Conservation (phyloP, 2,797 vertebrate genomes). For the Nasua narica region DNA sequence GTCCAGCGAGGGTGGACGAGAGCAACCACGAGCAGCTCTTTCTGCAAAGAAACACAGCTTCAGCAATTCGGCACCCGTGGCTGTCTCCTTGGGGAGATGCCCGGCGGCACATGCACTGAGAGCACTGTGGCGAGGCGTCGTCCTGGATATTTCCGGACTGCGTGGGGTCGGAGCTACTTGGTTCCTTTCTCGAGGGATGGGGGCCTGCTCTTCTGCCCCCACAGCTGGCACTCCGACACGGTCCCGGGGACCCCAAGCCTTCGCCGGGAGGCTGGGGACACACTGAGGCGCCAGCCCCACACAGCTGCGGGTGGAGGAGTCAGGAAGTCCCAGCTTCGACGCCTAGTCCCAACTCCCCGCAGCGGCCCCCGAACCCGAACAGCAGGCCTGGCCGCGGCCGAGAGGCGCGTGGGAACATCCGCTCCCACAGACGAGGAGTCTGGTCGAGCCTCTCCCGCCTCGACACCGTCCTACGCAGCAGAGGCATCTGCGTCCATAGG, state of each 20-base stretch:
- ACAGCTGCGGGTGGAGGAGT: no score
- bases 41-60: background rate
- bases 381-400: conserved; percentile 84
- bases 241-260: background rate
- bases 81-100: accelerated
- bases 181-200: background rate
- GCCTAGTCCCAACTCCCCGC: no score
- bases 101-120: accelerated
- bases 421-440: conserved; percentile 85
- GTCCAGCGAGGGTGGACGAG: accelerated
- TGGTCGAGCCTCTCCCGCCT: conserved; percentile 88
- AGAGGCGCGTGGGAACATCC: conserved; percentile 83
- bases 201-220: background rate
- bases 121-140: accelerated
- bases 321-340: accelerated
- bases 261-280: background rate
- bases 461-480: conserved; percentile 85
- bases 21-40: accelerated
- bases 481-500: conserved; percentile 86
- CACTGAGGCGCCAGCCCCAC: background rate
- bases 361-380: conserved; percentile 82
- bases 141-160: background rate
- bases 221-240: accelerated
- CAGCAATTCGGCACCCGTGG: accelerated
- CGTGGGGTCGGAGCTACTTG: accelerated